Percentiles rank a stretch among this genome's conserved stretches.
Evolutionary conservation across 2,113 vertebrate species (phyloP).

Genomic region (Gymnogyps californianus): DNA sequence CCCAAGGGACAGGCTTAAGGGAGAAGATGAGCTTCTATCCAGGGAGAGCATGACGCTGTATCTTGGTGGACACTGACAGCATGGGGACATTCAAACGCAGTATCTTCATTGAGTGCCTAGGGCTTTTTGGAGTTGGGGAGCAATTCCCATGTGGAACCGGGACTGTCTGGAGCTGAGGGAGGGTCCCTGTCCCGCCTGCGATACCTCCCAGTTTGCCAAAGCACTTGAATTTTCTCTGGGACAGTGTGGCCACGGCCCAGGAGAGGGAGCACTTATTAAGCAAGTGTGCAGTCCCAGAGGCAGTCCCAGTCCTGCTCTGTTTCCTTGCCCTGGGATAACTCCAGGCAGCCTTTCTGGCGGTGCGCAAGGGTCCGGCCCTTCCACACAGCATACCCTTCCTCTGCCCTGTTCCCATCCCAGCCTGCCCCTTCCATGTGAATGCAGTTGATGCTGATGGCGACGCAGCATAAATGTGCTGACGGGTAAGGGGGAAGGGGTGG

Average conservation of each 20-base stretch:
- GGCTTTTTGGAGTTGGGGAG: neutral
- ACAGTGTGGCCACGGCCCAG: neutral
- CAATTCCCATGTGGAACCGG: neutral
- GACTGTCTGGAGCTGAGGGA: rapidly evolving
- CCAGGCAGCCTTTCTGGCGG: neutral
- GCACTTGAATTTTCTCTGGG: neutral
- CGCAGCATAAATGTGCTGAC: neutral
- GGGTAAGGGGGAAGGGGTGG: neutral
- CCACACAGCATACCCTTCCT: neutral
- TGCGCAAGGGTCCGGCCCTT: neutral
- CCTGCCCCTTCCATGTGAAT: neutral
- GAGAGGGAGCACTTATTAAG: neutral
- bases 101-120: neutral
- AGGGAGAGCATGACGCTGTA: neutral
- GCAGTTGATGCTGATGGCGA: neutral
- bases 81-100: rapidly evolving
- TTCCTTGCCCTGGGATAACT: neutral
- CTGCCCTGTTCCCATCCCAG: neutral
- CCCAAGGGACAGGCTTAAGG: neutral
- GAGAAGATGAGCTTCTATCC: neutral
- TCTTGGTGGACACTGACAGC: neutral
- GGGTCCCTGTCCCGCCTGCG: neutral
- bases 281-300: neutral
- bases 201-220: neutral
- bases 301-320: neutral